Evolutionary conservation across 2,888 invertebrate species (phyloP).

Genomic region (Empis stercorea): DNA sequence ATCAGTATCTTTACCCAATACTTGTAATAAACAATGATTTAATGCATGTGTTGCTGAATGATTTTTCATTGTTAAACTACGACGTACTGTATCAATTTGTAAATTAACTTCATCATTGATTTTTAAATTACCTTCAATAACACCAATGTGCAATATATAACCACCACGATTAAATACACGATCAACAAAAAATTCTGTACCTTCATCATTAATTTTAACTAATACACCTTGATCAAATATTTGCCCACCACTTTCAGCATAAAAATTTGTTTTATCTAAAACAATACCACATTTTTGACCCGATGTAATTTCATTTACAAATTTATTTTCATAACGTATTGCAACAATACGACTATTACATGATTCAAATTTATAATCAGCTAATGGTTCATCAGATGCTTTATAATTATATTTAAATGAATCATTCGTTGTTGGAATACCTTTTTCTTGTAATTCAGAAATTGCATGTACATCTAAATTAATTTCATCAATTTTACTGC

Average conservation of each 20-base stretch:
- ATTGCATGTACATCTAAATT: conserved; percentile 93
- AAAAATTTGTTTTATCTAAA: conserved; percentile 86
- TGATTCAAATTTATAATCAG: conserved; percentile 61
- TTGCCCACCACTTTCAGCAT: conserved; percentile 98
- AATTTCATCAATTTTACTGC: conserved; percentile 67
- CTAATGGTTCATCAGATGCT: conserved; percentile 49
- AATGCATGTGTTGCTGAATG: conserved; percentile 96
- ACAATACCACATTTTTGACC: conserved; percentile 88
- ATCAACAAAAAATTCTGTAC: conserved; percentile 80
- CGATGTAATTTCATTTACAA: conserved; percentile 67
- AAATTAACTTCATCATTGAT: conserved; percentile 76
- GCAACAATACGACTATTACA: conserved; percentile 71
- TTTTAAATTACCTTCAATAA: conserved; percentile 67
- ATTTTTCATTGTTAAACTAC: conserved; percentile 94
- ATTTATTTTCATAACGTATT: conserved; percentile 64
- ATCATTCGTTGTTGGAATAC: conserved; percentile 77
- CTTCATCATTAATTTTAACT: conserved; percentile 67
- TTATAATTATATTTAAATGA: conserved; percentile 81
- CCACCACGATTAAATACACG: conserved; percentile 93
- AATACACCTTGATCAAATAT: conserved; percentile 92
- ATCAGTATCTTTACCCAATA: conserved; percentile 82
- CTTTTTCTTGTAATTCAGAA: conserved; percentile 68
- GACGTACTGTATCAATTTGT: conserved; percentile 69
- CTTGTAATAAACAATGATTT: conserved; percentile 84
- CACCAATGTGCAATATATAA: conserved; percentile 87